These are phyloP conservation scores for Drosophila nannoptera DNA, from an alignment of 1,140 invertebrate species.

Conservation along the genomic window DNA sequence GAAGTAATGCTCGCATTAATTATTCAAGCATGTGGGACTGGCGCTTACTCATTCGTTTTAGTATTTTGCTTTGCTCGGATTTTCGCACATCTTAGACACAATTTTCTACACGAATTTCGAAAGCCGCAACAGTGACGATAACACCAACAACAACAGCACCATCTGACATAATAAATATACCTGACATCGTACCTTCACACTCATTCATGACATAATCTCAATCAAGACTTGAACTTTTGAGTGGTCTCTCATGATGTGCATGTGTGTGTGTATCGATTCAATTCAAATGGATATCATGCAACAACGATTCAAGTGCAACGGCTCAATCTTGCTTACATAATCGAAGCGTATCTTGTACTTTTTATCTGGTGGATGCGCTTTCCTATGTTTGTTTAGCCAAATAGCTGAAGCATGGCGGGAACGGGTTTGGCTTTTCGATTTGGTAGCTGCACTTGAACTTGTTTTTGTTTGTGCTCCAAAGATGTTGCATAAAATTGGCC, in stretches of 20 bases:
- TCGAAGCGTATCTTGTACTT: not conserved
- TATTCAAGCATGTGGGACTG: constrained; percentile 33
- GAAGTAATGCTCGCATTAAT: constrained; percentile 32
- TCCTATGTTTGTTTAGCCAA: constrained; percentile 47
- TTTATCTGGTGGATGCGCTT: constrained; percentile 13
- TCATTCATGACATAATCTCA: constrained; percentile 63
- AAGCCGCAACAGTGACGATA: constrained; percentile 45
- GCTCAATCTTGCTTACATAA: constrained; percentile 52
- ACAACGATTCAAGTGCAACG: constrained; percentile 47
- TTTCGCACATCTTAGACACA: constrained; percentile 31
- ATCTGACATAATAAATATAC: constrained; percentile 76
- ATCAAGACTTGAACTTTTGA: constrained; percentile 33
- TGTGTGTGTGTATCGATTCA: constrained; percentile 12
- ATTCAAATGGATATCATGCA: constrained; percentile 21
- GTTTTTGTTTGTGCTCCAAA: constrained; percentile 38
- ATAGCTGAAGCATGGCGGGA: constrained; percentile 50
- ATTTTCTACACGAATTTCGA: constrained; percentile 59
- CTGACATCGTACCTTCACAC: constrained; percentile 62
- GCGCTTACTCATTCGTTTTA: constrained; percentile 6
- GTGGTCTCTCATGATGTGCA: not conserved
- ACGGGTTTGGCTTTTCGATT: constrained; percentile 63
- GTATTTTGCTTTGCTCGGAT: constrained; percentile 25
- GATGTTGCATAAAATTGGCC: constrained; percentile 62
- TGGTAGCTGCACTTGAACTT: constrained; percentile 68
- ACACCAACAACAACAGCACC: constrained; percentile 17